Percentiles rank a stretch among this genome's conserved stretches.
These are phyloP conservation scores for Nibea coibor DNA, from an alignment of 2,113 vertebrate genomes.

Conservation along the genomic window DNA sequence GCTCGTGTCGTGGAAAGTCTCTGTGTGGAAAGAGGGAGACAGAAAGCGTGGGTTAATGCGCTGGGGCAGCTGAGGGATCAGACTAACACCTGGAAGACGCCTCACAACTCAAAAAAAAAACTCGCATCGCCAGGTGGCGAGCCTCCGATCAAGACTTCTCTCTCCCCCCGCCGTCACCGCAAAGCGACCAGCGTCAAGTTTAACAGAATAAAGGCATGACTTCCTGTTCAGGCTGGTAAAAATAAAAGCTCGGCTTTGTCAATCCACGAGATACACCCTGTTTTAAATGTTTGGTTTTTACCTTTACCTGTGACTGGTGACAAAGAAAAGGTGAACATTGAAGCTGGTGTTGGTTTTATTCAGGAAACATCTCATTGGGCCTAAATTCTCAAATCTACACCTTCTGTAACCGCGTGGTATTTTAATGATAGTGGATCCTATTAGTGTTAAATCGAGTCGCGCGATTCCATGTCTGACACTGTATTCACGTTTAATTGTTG, in stretches of 20 bases:
- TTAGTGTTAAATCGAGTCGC: no score
- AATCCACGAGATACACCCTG: neutral
- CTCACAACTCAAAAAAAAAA: slow-evolving; percentile 59
- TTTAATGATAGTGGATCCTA: neutral
- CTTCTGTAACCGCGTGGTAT: neutral
- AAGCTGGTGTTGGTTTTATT: no score
- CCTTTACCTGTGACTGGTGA: neutral
- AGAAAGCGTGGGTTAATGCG: neutral
- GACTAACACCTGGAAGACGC: slow-evolving; percentile 54
- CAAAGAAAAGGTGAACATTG: neutral
- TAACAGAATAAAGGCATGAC: fast-evolving
- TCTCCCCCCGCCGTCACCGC: neutral
- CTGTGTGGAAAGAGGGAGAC: neutral
- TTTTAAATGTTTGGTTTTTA: neutral
- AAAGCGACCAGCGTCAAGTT: slow-evolving; percentile 11
- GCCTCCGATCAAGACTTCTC: slow-evolving; percentile 50
- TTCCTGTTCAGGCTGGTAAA: slow-evolving; percentile 34
- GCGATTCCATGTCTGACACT: no score
- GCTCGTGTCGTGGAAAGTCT: neutral
- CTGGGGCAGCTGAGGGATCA: slow-evolving; percentile 14
- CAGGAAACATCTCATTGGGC: neutral
- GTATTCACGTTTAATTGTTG: no score
- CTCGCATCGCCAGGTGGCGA: slow-evolving; percentile 64
- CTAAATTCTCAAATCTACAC: neutral
- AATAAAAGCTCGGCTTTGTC: slow-evolving; percentile 32